Percentiles rank a stretch among this genome's conserved stretches.
These are phyloP conservation scores for Clupea harengus DNA, from an alignment of 2,113 vertebrate species.

Conservation along the genomic window DNA sequence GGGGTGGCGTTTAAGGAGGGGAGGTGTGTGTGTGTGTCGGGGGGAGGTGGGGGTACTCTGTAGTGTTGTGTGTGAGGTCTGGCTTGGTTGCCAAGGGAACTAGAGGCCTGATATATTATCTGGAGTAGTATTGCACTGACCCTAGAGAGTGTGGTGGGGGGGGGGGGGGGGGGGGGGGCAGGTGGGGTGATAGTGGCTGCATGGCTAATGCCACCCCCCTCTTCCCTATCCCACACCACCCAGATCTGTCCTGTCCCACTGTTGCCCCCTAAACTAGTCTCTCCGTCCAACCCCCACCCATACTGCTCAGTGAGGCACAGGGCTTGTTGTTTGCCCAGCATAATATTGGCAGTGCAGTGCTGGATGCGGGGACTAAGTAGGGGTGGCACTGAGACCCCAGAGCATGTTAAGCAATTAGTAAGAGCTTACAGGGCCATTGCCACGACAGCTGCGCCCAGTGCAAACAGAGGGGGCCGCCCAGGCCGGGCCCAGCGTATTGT, in stretches of 20 bases:
- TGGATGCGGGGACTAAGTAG: conserved; percentile 33
- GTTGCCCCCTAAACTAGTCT: conserved; percentile 16
- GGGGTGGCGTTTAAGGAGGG: conserved; percentile 56
- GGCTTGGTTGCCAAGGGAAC: conserved; percentile 66
- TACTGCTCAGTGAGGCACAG: conserved; percentile 26
- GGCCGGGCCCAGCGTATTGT: conserved; percentile 44
- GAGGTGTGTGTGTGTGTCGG: conserved; percentile 56
- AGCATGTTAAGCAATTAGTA: conserved; percentile 72
- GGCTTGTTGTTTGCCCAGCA: conserved; percentile 48
- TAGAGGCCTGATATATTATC: conserved; percentile 69
- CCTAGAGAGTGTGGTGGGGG: conserved; percentile 40
- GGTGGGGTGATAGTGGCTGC: conserved; percentile 33
- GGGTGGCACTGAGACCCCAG: conserved; percentile 61
- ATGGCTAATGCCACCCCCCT: conserved; percentile 14
- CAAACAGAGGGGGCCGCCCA: conserved; percentile 40
- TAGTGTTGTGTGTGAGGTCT: conserved; percentile 68
- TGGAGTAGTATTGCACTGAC: conserved; percentile 67
- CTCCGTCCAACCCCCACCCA: conserved; percentile 24
- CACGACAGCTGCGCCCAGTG: conserved; percentile 62
- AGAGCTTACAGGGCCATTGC: conserved; percentile 69
- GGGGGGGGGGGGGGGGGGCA: conserved; percentile 19
- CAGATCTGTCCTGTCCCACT: not conserved
- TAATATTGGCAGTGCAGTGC: conserved; percentile 46
- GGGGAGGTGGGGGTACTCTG: conserved; percentile 51
- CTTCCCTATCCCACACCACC: conserved; percentile 42